Evolutionary conservation across 1,140 invertebrate genomes (phyloP), one percentile per base, ranked within the genome.

Genomic region (Subanguina moxae): DNA sequence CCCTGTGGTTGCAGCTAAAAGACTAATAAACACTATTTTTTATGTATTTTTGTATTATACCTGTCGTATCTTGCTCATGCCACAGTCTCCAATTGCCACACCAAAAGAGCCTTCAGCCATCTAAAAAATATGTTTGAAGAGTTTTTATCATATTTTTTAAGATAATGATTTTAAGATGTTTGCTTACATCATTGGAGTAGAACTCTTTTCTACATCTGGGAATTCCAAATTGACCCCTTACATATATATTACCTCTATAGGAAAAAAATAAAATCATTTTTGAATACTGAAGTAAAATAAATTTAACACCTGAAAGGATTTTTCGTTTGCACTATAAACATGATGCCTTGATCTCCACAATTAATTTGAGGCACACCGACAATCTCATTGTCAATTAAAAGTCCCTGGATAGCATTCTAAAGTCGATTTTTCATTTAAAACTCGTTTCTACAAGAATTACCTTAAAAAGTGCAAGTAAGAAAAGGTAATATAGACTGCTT

Each of bases 1-100:
- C 74, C 74, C 27, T 38, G 48, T 30, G 74, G 74, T 62, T 75
- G 64, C 15, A 72, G 72, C 72, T 71, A 73, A 71, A 71, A 32
- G 69, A 21, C 17, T 43, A 42, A 9, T 17, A 62, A 28, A 17
- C 57, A 70, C 48, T 72, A 48, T 9, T n/a, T 27, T 68, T 0
- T 1, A 72, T 0, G 13, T 27, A 19, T 27, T 11, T 63, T 58
- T 63, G 21, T 67, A 9, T 32, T 48, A 57, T 64, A 71, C 48
- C 27, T 43, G 70, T 17, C 71, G 8, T 28, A 38, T 63, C 56
- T 67, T 67, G n/a, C 28, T 48, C 70, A 72, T 72, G 32, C 70
- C 70, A 62, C 70, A 72, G 28, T 72, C 70, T 42, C 61, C 61
- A 11, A 72, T 30, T 1, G 32, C 43, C 28, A 72, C 58, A 27